A percentile compares a stretch with the other conserved stretches of the same genome.
Conservation (phyloP, 2,113 vertebrate genomes). For the Mus pahari region DNA sequence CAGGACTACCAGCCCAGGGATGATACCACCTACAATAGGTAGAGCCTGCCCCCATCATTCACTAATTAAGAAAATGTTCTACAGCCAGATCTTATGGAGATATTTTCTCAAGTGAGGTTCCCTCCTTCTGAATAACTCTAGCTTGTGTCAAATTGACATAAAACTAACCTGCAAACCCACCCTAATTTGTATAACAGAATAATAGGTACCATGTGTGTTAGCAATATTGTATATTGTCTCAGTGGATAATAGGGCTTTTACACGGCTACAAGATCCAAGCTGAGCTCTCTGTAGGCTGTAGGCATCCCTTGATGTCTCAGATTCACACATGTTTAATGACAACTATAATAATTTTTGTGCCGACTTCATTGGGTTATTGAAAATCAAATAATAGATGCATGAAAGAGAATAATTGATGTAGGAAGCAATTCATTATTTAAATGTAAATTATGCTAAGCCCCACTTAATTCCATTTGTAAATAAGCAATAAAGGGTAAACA, state of each 20-base stretch:
- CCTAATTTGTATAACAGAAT: background rate
- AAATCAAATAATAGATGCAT: background rate
- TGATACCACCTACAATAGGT: background rate
- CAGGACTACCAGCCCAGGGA: background rate
- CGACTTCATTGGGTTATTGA: background rate
- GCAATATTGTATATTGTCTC: background rate
- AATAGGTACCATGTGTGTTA: background rate
- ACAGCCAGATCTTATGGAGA: background rate
- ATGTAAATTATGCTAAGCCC: background rate
- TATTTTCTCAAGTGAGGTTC: background rate
- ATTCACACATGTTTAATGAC: background rate
- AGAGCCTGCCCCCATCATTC: background rate
- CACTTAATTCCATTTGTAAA: background rate
- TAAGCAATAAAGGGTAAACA: background rate
- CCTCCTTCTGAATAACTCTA: background rate
- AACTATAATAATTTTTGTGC: background rate
- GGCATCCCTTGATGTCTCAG: background rate
- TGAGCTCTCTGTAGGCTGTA: background rate
- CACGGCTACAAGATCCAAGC: background rate
- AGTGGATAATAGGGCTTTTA: background rate
- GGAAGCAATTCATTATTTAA: slow-evolving; percentile 14
- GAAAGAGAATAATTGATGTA: background rate
- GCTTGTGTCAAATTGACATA: background rate
- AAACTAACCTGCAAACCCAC: background rate
- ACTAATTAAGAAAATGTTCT: background rate